phyloP scores from a whole-genome alignment of 2,113 vertebrate species.

The Connochaetes taurinus region DNA sequence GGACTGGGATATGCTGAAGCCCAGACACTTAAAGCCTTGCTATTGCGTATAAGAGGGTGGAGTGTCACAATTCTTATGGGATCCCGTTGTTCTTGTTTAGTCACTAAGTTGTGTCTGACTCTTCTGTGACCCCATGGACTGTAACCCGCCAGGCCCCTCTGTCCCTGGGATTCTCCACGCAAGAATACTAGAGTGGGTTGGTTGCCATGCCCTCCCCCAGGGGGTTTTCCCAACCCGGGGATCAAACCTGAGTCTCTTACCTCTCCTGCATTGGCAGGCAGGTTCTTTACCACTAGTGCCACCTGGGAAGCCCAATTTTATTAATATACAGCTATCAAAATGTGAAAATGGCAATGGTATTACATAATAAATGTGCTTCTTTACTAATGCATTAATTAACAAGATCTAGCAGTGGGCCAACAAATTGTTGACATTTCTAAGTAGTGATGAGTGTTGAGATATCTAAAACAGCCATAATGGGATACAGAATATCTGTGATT shows the following conservation, averaged over 20 bases:
- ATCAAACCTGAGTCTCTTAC: not conserved
- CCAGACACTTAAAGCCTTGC: not conserved
- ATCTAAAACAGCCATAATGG: not conserved
- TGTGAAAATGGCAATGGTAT: not conserved
- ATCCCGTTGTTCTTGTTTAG: not conserved
- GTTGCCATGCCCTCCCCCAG: not conserved
- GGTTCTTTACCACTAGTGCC: not conserved
- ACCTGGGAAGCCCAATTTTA: not conserved
- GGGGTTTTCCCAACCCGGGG: not conserved
- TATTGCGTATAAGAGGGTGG: not conserved
- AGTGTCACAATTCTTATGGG: not conserved
- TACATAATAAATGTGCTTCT: not conserved
- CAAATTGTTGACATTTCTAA: not conserved
- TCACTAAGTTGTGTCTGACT: not conserved
- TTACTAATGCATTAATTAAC: not conserved
- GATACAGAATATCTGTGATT: not conserved
- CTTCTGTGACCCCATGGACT: not conserved
- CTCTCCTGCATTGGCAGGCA: not conserved
- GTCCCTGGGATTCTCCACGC: not conserved
- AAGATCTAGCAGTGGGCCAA: not conserved
- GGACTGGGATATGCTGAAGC: not conserved
- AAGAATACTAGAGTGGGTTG: not conserved
- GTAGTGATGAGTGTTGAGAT: not conserved
- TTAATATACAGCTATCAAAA: not conserved
- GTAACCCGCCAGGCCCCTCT: not conserved